These are phyloP conservation scores for Gymnocypris eckloni DNA, from an alignment of 2,797 vertebrate species.

Conservation along the genomic window DNA sequence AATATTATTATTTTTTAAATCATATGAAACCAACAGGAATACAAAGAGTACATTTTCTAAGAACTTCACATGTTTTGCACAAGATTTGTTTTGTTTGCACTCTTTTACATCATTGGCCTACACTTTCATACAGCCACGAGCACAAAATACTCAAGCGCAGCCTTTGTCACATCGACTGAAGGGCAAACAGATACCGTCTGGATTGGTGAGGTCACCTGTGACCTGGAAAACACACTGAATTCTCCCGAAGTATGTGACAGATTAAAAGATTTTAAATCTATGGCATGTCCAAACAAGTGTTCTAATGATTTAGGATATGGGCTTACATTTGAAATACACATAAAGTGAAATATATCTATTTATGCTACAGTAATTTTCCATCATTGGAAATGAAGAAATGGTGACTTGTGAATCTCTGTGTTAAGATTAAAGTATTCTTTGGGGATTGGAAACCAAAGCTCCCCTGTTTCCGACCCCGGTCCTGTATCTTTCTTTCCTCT, in stretches of 20 bases:
- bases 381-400: constrained; percentile 42
- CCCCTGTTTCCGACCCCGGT: constrained; percentile 17
- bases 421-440: constrained; percentile 43
- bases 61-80: neutral
- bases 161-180: constrained; percentile 37
- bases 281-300: constrained; percentile 11
- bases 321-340: constrained; percentile 50
- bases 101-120: neutral
- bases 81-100: neutral
- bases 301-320: constrained; percentile 34
- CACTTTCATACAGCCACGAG: constrained; percentile 38
- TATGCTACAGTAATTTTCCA: constrained; percentile 26
- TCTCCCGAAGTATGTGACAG: constrained; percentile 5
- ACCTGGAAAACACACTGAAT: constrained; percentile 13
- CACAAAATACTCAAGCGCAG: constrained; percentile 44
- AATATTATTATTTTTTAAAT: neutral
- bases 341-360: constrained; percentile 41
- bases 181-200: constrained; percentile 51
- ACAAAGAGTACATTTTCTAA: neutral
- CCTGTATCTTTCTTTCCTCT: constrained; percentile 37
- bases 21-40: neutral
- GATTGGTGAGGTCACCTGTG: constrained; percentile 29
- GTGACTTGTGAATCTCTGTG: constrained; percentile 43
- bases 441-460: constrained; percentile 40
- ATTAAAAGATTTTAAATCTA: constrained; percentile 45